Evolutionary conservation across 2,888 invertebrate species (phyloP).

Genomic region (Belgica antarctica): DNA sequence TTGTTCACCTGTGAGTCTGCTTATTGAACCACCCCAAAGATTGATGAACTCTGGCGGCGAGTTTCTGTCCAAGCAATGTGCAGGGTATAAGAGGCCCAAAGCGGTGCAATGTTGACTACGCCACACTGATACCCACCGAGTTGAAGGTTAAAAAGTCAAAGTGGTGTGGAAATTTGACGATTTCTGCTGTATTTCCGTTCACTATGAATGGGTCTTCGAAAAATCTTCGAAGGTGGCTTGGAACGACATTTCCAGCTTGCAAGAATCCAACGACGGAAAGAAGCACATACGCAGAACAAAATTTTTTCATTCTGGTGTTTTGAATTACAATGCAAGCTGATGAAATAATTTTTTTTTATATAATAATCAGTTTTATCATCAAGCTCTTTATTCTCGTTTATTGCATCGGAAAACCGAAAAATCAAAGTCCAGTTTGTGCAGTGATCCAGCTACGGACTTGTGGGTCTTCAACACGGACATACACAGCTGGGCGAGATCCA

Average conservation of each 20-base stretch:
- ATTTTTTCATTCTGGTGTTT: too few species aligned
- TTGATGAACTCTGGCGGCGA: neutral
- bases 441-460: neutral
- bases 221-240: too few species aligned
- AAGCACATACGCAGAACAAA: too few species aligned
- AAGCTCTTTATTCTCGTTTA: too few species aligned
- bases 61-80: conserved; percentile 12
- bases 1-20: neutral
- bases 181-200: neutral
- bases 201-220: conserved; percentile 20
- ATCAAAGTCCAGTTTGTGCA: neutral
- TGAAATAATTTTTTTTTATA: neutral
- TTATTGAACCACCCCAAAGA: conserved; percentile 23
- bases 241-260: too few species aligned
- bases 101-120: neutral
- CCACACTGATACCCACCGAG: conserved; percentile 7
- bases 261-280: too few species aligned
- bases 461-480: conserved; percentile 28
- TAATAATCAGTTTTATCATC: neutral
- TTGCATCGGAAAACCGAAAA: too few species aligned
- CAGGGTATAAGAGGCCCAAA: conserved; percentile 17
- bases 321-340: neutral
- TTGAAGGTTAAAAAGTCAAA: neutral
- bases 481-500: conserved; percentile 22
- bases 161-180: conserved; percentile 26